Base-by-base conservation (phyloP, 2,797 vertebrate species). In the Carcharodon carcharias region DNA sequence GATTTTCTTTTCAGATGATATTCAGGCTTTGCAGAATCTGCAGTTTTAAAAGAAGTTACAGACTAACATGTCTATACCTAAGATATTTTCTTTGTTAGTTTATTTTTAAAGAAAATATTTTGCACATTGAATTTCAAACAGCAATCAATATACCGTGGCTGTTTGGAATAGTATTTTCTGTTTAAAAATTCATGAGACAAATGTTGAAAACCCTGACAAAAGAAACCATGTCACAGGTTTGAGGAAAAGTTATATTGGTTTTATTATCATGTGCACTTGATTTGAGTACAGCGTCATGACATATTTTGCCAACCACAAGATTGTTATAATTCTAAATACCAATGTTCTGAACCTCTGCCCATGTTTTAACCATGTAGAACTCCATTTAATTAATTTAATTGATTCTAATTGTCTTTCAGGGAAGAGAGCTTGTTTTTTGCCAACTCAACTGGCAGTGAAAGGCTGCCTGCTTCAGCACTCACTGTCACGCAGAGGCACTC, bases 381-480 rank as follows among this genome's bases (percentile, higher is more conserved):
- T 95, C 9, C 96, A 97, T 97, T 96, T 97, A 97, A 98, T 98
- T 97, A 97, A 97, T 97, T 97, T 97, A 97, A 98, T 97, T 97
- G 97, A 96, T 97, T 98, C 97, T 97, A 97, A 98, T 98, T 98
- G 98, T 97, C 97, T 97, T 97, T 91, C 97, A 96, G 97, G 97
- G 97, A 96, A 73, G 88, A 96, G 96, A 0, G 63, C 96, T 96
- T 97, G 97, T 97, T 97, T 97, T 97, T 96, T 97, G 97, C 97
- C 96, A 56, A 97, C 97, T 97, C 97, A 97, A 97, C 97, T 97
- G 97, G 97, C 97, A 97, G 98, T 97, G 97, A 98, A 97, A 95
- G 97, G 98, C 98, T 98, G 98, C 98, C 98, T 98, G 98, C 98
- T 98, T 98, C 98, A 98, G 98, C 98, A 97, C 97, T 97, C 97